These are phyloP conservation scores for Esox niger DNA, from an alignment of 2,113 vertebrate genomes.

Conservation along the genomic window DNA sequence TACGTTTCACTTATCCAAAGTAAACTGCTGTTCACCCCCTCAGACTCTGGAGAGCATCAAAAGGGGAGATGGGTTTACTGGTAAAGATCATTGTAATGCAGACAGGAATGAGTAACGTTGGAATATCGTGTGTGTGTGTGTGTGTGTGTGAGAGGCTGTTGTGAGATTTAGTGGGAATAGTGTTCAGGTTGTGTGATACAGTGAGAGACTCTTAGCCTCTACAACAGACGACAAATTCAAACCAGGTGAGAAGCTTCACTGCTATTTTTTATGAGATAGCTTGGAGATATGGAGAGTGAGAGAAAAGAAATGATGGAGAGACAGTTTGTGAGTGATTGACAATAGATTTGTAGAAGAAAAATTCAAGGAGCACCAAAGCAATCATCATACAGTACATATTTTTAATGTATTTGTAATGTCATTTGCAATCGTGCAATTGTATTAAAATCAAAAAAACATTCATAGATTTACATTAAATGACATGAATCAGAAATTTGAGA, in stretches of 20 bases:
- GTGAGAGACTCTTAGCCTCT: slow-evolving; percentile 50
- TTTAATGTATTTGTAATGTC: too few species aligned
- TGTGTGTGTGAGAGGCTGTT: too few species aligned
- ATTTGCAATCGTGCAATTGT: too few species aligned
- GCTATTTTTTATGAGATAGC: slow-evolving; percentile 28
- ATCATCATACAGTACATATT: too few species aligned
- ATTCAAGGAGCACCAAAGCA: background rate
- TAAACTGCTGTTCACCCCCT: slow-evolving; percentile 47
- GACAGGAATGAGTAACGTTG: slow-evolving; percentile 25
- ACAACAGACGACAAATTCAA: slow-evolving; percentile 59
- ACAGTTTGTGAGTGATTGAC: slow-evolving; percentile 25
- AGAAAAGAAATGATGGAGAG: slow-evolving; percentile 20
- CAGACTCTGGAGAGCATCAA: slow-evolving; percentile 19
- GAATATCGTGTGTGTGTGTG: slow-evolving; percentile 17
- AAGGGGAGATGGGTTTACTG: slow-evolving; percentile 29
- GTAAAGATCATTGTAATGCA: slow-evolving; percentile 42
- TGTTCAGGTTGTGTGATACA: slow-evolving; percentile 53
- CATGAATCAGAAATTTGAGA: too few species aligned
- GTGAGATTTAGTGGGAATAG: slow-evolving; percentile 58
- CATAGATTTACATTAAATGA: too few species aligned
- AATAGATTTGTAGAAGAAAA: background rate
- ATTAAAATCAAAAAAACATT: too few species aligned
- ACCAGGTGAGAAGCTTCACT: slow-evolving; percentile 60
- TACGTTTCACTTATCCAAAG: slow-evolving; percentile 39
- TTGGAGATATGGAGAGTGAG: slow-evolving; percentile 17